phyloP scores from a whole-genome alignment of 1,140 invertebrate species.

The Steinernema khuongi region DNA sequence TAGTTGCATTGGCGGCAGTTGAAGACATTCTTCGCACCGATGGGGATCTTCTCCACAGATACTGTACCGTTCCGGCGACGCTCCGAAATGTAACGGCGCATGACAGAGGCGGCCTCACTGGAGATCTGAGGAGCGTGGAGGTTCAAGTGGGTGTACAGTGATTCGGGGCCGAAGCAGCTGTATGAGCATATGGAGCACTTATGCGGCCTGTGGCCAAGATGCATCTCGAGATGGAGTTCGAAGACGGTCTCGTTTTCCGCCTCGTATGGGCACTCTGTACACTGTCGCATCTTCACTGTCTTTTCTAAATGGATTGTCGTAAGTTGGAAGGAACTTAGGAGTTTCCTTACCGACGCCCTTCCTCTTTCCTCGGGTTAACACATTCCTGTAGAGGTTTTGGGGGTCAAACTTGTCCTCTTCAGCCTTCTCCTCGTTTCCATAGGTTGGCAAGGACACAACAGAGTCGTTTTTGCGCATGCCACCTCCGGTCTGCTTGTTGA shows the following conservation, averaged over 20 bases:
- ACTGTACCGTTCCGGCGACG: background rate
- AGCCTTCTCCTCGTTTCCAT: background rate
- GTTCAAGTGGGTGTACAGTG: background rate
- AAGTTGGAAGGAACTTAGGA: too few species aligned
- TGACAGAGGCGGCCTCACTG: background rate
- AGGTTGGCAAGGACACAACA: background rate
- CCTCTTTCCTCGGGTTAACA: background rate
- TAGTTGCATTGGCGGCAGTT: background rate
- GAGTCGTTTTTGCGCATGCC: background rate
- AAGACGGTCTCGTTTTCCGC: background rate
- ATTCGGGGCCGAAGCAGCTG: background rate
- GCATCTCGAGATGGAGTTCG: background rate
- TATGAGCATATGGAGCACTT: constrained; percentile 8
- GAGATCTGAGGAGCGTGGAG: background rate
- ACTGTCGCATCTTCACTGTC: background rate
- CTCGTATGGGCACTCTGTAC: background rate
- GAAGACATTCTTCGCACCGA: background rate
- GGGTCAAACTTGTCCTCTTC: background rate
- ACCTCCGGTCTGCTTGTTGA: background rate
- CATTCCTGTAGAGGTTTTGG: background rate
- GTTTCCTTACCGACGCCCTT: background rate
- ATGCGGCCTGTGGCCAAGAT: background rate
- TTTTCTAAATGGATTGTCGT: background rate
- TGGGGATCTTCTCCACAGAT: background rate
- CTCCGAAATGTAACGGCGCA: background rate